A percentile compares a stretch with the other conserved stretches of the same genome.
Conservation (phyloP, 2,113 vertebrate genomes). For the Perca flavescens region DNA sequence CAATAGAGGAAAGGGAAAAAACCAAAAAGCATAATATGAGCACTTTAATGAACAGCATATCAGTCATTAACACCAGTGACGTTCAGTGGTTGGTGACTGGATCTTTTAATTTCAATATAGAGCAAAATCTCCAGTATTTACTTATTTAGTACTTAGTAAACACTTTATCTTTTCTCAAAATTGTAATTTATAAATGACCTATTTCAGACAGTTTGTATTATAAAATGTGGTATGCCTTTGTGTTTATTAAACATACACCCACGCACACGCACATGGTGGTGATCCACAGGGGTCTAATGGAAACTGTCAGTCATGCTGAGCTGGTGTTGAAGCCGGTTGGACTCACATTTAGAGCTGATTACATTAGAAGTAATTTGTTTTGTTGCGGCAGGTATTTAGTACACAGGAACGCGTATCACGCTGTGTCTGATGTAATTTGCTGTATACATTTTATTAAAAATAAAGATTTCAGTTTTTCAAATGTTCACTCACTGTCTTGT, state of each 20-base stretch:
- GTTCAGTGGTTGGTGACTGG: neutral
- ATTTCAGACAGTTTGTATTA: neutral
- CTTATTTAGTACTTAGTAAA: neutral
- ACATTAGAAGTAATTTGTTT: neutral
- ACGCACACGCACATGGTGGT: too few relatives aligned
- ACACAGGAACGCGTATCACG: neutral
- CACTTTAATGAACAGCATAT: neutral
- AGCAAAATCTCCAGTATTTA: neutral
- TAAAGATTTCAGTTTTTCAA: neutral
- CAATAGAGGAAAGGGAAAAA: too few relatives aligned
- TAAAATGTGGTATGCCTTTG: neutral
- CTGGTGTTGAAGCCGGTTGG: neutral
- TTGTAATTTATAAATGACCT: neutral
- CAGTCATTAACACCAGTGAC: neutral
- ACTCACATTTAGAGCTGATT: constrained; percentile 18
- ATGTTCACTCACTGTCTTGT: neutral
- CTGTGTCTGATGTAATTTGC: neutral
- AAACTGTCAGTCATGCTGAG: constrained; percentile 15
- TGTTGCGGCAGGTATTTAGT: neutral
- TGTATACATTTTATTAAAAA: neutral
- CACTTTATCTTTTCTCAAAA: neutral
- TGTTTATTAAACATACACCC: neutral
- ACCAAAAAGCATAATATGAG: too few relatives aligned
- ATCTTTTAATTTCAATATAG: neutral
- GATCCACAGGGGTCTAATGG: constrained; percentile 49